Percentiles rank a stretch among this genome's conserved stretches.
phyloP scores from a whole-genome alignment of 2,888 invertebrate genomes.

The Bembecia ichneumoniformis region DNA sequence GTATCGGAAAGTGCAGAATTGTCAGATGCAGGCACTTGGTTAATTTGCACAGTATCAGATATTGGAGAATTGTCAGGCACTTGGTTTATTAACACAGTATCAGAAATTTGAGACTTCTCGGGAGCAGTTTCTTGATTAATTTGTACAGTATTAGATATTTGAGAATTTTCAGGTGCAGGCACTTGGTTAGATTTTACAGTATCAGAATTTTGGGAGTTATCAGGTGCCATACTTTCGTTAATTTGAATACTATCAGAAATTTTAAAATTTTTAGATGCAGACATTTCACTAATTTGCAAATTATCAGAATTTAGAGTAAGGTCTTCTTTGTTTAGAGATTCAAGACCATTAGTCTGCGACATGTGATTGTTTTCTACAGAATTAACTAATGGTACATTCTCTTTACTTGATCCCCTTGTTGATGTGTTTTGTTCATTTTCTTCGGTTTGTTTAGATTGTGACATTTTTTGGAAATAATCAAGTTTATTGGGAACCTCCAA shows the following conservation, averaged over 20 bases:
- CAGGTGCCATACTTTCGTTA: conserved; percentile 13
- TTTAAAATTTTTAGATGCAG: background rate
- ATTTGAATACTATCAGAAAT: background rate
- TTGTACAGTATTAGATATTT: conserved; percentile 15
- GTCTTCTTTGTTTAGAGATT: background rate
- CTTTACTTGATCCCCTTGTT: background rate
- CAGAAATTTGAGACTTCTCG: conserved; percentile 1
- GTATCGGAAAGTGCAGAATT: too few relatives aligned
- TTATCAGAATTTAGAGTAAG: background rate
- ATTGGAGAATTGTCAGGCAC: conserved; percentile 13
- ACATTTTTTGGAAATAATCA: conserved; percentile 21
- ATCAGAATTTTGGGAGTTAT: conserved; percentile 9
- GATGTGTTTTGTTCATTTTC: conserved; percentile 30
- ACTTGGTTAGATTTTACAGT: too few relatives aligned
- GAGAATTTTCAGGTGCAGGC: conserved; percentile 11
- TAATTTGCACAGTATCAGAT: too few relatives aligned
- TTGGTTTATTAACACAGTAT: conserved; percentile 13
- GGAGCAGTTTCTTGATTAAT: conserved; percentile 13
- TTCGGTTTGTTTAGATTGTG: conserved; percentile 20
- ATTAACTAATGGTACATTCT: background rate
- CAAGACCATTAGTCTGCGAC: background rate
- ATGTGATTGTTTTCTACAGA: background rate
- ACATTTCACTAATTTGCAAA: background rate
- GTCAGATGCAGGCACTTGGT: too few relatives aligned
- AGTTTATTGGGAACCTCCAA: conserved; percentile 26